These are phyloP conservation scores for Patella caerulea DNA, from an alignment of 2,888 invertebrate genomes.

Conservation along the genomic window DNA sequence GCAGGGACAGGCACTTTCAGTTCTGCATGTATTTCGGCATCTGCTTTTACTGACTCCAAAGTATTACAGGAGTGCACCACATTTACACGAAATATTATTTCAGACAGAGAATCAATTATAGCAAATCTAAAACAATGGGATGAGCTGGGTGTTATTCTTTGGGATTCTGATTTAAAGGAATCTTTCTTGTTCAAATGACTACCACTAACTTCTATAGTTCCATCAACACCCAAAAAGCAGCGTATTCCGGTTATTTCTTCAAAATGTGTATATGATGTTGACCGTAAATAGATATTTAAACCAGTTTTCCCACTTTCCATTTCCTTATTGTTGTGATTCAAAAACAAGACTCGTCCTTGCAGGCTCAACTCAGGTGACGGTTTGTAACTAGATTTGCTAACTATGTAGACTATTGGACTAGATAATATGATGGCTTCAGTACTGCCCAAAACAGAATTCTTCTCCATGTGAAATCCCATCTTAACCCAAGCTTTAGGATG, in stretches of 20 bases:
- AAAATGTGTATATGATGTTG: slow-evolving; percentile 53
- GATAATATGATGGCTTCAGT: slow-evolving; percentile 58
- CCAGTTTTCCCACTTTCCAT: slow-evolving; percentile 53
- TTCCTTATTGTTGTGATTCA: slow-evolving; percentile 47
- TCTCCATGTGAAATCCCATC: slow-evolving; percentile 61
- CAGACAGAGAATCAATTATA: slow-evolving; percentile 49
- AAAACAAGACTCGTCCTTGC: slow-evolving; percentile 56
- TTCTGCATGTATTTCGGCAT: slow-evolving; percentile 42
- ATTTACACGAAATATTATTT: slow-evolving; percentile 52
- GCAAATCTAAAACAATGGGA: slow-evolving; percentile 58
- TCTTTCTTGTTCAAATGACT: slow-evolving; percentile 42
- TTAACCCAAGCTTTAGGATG: slow-evolving; percentile 61
- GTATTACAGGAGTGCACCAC: slow-evolving; percentile 59
- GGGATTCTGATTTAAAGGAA: slow-evolving; percentile 41
- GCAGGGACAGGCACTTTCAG: slow-evolving; percentile 45
- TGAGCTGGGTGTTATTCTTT: slow-evolving; percentile 55
- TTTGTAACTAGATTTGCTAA: slow-evolving; percentile 53
- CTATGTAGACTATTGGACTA: slow-evolving; percentile 55
- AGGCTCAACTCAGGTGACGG: slow-evolving; percentile 48
- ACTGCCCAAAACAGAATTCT: slow-evolving; percentile 58
- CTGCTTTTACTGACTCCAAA: slow-evolving; percentile 52
- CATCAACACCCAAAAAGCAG: slow-evolving; percentile 59
- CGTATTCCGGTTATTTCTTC: slow-evolving; percentile 59
- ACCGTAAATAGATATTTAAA: slow-evolving; percentile 56
- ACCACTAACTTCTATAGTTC: slow-evolving; percentile 52